Base-by-base conservation (phyloP, 2,888 invertebrate genomes). In the Drosophila quinaria region DNA sequence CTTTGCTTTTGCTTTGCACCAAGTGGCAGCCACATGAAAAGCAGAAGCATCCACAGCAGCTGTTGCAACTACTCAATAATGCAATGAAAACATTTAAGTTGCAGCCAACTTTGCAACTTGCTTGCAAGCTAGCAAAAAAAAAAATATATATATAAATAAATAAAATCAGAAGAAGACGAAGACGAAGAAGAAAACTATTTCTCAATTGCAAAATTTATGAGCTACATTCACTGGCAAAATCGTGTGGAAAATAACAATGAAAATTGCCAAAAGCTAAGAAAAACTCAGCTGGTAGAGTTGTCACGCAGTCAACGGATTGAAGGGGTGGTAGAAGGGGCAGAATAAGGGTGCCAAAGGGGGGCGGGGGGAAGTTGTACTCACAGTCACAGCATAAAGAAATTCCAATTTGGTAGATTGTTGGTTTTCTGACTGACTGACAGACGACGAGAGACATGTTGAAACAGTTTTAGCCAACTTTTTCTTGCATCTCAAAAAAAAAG, bases 141-240 rank as follows among this genome's bases (percentile, higher is more conserved):
- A 56, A 19, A n/a, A 25, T 19, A 25, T 5, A 25, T 5, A 47
- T 13, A 50, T 22, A 50, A 15, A 61, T 46, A 52, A 35, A 29
- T 50, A 33, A 41, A 17, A 22, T 19, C 25, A 29, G n/a, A 25
- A 6, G 17, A 29, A 33, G 22, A 10, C 6, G 29, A 8, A 29
- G 8, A 29, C 25, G 25, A 29, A 29, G 29, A 29, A 22, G 55
- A 42, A 69, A 69, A 55, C 50, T 42, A 58, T 71, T 72, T 74
- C 78, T 70, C 80, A 83, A 85, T 74, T 87, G 87, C 75, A 78
- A 78, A 85, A 84, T 87, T 87, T 87, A 84, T 84, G 85, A 78
- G 83, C 77, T 77, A 59, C 75, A 83, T 67, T 71, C 80, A 71
- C 79, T 81, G 80, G 72, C 70, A 82, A 80, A 82, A 82, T 86